A percentile compares a stretch with the other conserved stretches of the same genome.
These are phyloP conservation scores for Oxyruncus cristatus DNA, from an alignment of 2,113 vertebrate species.

Conservation along the genomic window DNA sequence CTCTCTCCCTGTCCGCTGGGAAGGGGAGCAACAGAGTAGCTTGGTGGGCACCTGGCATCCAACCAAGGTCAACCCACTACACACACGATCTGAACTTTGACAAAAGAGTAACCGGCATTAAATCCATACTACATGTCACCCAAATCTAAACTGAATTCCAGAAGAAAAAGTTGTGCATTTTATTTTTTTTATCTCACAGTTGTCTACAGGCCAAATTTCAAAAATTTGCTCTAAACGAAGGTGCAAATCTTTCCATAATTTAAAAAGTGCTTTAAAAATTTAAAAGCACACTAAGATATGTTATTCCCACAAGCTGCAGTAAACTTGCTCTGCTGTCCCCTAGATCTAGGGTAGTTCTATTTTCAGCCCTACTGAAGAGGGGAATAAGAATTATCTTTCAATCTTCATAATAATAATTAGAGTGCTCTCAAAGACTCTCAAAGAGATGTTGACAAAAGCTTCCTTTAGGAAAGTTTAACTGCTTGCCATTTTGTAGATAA, in stretches of 20 bases:
- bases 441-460: not conserved
- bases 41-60: not conserved
- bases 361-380: not conserved
- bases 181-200: not conserved
- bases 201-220: not conserved
- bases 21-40: not conserved
- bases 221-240: not conserved
- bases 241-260: not conserved
- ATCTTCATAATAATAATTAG: not conserved
- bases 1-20: not conserved
- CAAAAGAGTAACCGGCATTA: not conserved
- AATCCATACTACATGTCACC: not conserved
- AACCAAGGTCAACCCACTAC: not conserved
- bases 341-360: not conserved
- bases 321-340: not conserved
- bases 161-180: not conserved
- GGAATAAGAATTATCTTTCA: not conserved
- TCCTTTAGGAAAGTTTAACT: not conserved
- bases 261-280: not conserved
- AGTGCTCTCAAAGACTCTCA: not conserved
- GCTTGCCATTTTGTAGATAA: not conserved
- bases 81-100: not conserved
- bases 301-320: not conserved
- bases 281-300: not conserved
- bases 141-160: not conserved